Percentiles rank a stretch among this genome's conserved stretches.
Evolutionary conservation across 1,140 invertebrate species (phyloP).

Genomic region (Solenopsis fugax): DNA sequence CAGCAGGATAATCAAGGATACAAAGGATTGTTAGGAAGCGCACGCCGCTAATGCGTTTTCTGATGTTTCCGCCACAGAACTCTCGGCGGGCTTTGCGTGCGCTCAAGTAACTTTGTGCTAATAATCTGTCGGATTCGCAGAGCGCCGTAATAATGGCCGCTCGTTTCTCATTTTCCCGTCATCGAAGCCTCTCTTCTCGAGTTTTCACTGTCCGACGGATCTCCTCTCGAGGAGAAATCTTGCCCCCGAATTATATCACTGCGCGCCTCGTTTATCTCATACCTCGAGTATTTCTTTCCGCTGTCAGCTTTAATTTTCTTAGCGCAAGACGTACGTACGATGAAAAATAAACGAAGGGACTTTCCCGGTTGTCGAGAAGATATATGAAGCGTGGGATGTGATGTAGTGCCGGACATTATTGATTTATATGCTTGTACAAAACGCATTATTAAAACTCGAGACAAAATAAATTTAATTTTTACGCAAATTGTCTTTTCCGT

Average conservation of each 20-base stretch:
- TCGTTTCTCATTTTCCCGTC: slow-evolving; percentile 52
- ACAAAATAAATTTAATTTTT: background rate
- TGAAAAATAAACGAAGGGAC: slow-evolving; percentile 34
- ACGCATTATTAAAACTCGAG: slow-evolving; percentile 11
- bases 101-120: slow-evolving; percentile 51
- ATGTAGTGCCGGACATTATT: slow-evolving; percentile 30
- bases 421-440: slow-evolving; percentile 17
- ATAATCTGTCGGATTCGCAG: slow-evolving; percentile 54
- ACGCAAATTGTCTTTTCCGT: background rate
- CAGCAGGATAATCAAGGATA: slow-evolving; percentile 43
- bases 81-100: slow-evolving; percentile 30
- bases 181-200: slow-evolving; percentile 24
- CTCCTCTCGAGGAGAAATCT: background rate
- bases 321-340: slow-evolving; percentile 20
- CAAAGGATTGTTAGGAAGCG: slow-evolving; percentile 34
- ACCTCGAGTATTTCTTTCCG: slow-evolving; percentile 35
- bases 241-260: slow-evolving; percentile 42
- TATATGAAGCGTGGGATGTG: slow-evolving; percentile 35
- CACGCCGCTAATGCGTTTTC: slow-evolving; percentile 53
- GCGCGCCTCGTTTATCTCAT: slow-evolving; percentile 58
- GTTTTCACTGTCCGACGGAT: slow-evolving; percentile 34
- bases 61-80: slow-evolving; percentile 32
- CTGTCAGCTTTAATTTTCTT: slow-evolving; percentile 50
- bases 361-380: slow-evolving; percentile 28
- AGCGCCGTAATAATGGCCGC: slow-evolving; percentile 30